phyloP scores from a whole-genome alignment of 2,797 vertebrate species.

The Takifugu rubripes region DNA sequence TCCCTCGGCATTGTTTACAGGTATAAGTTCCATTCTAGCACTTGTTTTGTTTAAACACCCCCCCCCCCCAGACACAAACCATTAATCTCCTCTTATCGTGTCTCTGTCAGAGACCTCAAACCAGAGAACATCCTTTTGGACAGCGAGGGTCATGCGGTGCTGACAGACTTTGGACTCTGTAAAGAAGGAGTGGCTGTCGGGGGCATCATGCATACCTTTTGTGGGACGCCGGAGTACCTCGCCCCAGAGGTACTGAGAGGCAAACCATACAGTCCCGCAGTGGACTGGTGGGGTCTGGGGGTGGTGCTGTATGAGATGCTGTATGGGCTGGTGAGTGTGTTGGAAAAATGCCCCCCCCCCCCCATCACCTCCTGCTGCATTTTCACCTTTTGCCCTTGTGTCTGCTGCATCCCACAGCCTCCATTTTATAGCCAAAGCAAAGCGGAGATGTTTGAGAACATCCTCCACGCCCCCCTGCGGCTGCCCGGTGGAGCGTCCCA shows the following conservation, averaged over 20 bases:
- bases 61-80: neutral
- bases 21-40: conserved; percentile 28
- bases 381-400: neutral
- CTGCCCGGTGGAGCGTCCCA: conserved; percentile 61
- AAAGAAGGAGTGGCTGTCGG: conserved; percentile 87
- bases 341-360: neutral
- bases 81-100: conserved; percentile 33
- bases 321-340: conserved; percentile 69
- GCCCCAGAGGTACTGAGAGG: conserved; percentile 79
- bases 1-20: conserved; percentile 78
- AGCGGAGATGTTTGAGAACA: conserved; percentile 76
- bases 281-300: conserved; percentile 82
- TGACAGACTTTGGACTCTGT: conserved; percentile 91
- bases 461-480: conserved; percentile 70
- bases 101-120: conserved; percentile 82
- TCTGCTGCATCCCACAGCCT: conserved; percentile 59
- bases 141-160: conserved; percentile 85
- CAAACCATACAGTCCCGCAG: conserved; percentile 68
- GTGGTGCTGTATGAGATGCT: conserved; percentile 81
- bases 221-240: conserved; percentile 90
- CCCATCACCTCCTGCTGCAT: conserved; percentile 3
- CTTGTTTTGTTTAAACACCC: neutral
- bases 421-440: conserved; percentile 76
- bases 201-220: conserved; percentile 89
- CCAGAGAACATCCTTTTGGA: conserved; percentile 90